phyloP scores from a whole-genome alignment of 1,140 invertebrate species.

The Pinna nobilis region DNA sequence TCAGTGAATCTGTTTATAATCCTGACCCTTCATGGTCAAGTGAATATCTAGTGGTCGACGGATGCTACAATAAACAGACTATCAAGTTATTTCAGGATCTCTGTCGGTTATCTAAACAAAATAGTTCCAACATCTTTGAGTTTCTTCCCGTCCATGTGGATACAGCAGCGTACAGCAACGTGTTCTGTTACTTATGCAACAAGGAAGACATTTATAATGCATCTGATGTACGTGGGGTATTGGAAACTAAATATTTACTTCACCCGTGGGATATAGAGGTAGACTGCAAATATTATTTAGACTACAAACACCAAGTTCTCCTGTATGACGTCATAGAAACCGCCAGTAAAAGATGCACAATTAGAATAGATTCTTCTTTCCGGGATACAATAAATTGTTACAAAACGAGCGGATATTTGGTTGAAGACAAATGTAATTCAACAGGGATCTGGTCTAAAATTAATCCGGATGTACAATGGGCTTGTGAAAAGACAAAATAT shows the following conservation, averaged over 20 bases:
- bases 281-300: constrained; percentile 1
- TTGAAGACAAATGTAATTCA: not conserved
- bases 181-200: constrained; percentile 10
- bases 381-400: not conserved
- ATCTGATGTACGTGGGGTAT: not conserved
- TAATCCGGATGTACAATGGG: not conserved
- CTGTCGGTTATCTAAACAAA: no score
- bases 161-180: not conserved
- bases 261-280: not conserved
- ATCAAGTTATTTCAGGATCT: not conserved
- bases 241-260: not conserved
- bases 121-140: constrained; percentile 1
- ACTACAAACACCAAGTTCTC: not conserved
- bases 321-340: not conserved
- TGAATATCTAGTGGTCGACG: not conserved
- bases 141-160: not conserved
- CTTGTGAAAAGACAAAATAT: not conserved
- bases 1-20: not conserved
- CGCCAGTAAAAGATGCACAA: not conserved
- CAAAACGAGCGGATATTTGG: no score
- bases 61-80: not conserved
- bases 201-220: not conserved
- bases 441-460: not conserved
- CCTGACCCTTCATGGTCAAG: not conserved
- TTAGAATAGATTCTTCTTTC: not conserved